These are phyloP conservation scores for Gallinago jamesoni DNA, from an alignment of 2,113 vertebrate genomes.

Conservation along the genomic window DNA sequence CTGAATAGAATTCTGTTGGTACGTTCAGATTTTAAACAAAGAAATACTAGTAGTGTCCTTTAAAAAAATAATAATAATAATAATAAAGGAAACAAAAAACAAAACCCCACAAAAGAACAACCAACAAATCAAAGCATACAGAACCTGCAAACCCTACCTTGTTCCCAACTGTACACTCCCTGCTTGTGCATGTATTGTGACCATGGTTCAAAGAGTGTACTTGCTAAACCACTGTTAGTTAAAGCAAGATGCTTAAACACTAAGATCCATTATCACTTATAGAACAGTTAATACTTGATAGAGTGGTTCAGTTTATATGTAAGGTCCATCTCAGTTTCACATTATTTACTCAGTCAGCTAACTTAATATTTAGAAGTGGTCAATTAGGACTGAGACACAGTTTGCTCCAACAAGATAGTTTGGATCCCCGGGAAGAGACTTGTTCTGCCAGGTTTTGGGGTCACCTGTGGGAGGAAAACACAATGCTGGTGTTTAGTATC, in stretches of 20 bases:
- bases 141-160: slow-evolving; percentile 59
- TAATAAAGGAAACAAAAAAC: neutral
- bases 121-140: slow-evolving; percentile 50
- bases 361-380: slow-evolving; percentile 94
- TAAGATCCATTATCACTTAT: slow-evolving; percentile 68
- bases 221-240: slow-evolving; percentile 79
- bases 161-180: slow-evolving; percentile 49
- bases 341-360: slow-evolving; percentile 87
- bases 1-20: slow-evolving; percentile 55
- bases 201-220: slow-evolving; percentile 79
- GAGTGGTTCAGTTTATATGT: slow-evolving; percentile 76
- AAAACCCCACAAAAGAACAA: neutral
- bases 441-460: slow-evolving; percentile 99
- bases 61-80: neutral
- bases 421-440: slow-evolving; percentile 97
- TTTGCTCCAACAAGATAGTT: slow-evolving; percentile 99
- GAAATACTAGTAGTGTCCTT: slow-evolving; percentile 60
- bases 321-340: slow-evolving; percentile 79
- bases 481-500: slow-evolving; percentile 70
- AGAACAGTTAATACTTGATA: slow-evolving; percentile 83
- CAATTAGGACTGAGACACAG: slow-evolving; percentile 98
- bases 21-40: slow-evolving; percentile 62
- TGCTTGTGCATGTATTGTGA: slow-evolving; percentile 80
- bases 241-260: slow-evolving; percentile 71
- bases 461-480: slow-evolving; percentile 87